A percentile compares a stretch with the other conserved stretches of the same genome.
Conservation (phyloP, 1,140 invertebrate genomes). For the Pogonomyrmex californicus region DNA sequence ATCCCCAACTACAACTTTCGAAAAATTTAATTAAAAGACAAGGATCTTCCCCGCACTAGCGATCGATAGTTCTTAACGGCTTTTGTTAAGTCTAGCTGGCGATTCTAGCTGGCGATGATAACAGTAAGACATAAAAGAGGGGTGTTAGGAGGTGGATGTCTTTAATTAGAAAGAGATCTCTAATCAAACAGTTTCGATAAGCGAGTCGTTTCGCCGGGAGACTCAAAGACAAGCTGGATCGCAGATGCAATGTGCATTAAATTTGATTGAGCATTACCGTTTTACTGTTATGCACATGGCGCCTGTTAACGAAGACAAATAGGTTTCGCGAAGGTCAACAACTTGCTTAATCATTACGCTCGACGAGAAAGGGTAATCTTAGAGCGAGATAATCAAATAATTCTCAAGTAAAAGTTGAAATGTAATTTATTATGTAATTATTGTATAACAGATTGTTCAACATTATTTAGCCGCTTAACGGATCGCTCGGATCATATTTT, state of each 20-base stretch:
- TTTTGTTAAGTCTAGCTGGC: background rate
- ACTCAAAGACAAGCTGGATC: slow-evolving; percentile 44
- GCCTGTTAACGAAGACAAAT: slow-evolving; percentile 51
- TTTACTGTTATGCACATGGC: slow-evolving; percentile 22
- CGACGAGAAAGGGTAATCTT: background rate
- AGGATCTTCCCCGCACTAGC: background rate
- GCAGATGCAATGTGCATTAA: slow-evolving; percentile 5
- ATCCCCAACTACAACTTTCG: background rate
- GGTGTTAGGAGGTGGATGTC: slow-evolving; percentile 41
- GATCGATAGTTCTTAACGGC: slow-evolving; percentile 27
- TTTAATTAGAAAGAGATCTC: slow-evolving; percentile 67
- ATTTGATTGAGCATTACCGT: slow-evolving; percentile 13
- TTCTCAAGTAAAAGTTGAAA: background rate
- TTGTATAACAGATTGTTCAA: background rate
- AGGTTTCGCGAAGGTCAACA: slow-evolving; percentile 33
- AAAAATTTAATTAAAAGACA: slow-evolving; percentile 44
- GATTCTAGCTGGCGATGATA: slow-evolving; percentile 33
- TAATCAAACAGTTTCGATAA: slow-evolving; percentile 66
- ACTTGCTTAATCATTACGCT: slow-evolving; percentile 20
- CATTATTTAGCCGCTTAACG: background rate
- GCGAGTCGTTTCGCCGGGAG: background rate
- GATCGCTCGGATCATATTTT: background rate
- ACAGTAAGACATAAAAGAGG: slow-evolving; percentile 35
- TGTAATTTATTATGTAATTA: slow-evolving; percentile 17
- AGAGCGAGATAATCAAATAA: background rate